Evolutionary conservation across 1,140 invertebrate species (phyloP).

Genomic region (Pseudachorutes palmiensis): DNA sequence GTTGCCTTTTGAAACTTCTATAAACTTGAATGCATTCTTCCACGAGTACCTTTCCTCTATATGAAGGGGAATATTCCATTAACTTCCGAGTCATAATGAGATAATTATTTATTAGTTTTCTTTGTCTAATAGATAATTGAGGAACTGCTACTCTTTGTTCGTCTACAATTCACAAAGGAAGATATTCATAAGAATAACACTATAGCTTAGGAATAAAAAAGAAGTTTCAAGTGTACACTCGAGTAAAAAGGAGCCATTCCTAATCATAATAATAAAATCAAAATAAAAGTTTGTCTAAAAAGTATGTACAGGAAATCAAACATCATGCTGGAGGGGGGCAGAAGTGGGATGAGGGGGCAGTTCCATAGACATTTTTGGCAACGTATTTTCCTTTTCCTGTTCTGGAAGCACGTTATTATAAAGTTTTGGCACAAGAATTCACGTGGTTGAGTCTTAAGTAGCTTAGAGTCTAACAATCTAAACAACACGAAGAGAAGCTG

Average conservation of each 20-base stretch:
- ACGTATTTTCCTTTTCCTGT: conserved; percentile 15
- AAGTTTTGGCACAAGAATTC: conserved; percentile 29
- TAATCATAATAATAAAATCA: neutral
- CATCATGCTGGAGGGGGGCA: no score
- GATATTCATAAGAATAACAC: neutral
- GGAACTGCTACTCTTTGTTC: neutral
- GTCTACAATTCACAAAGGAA: neutral
- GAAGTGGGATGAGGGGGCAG: no score
- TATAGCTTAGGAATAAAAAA: neutral
- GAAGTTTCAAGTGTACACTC: neutral
- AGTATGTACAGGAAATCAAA: no score
- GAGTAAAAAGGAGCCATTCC: neutral
- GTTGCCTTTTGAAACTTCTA: no score
- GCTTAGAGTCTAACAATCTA: neutral
- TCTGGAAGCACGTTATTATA: conserved; percentile 23
- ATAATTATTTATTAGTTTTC: no score
- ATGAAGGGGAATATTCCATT: no score
- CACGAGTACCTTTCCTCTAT: no score
- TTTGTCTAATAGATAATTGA: no score
- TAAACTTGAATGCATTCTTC: no score
- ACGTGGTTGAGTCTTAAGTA: conserved; percentile 5
- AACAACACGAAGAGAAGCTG: neutral
- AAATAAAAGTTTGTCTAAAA: neutral
- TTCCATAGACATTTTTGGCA: no score
- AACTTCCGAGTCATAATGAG: no score